phyloP scores from a whole-genome alignment of 1,140 invertebrate species.

The Drosophila seguyi region DNA sequence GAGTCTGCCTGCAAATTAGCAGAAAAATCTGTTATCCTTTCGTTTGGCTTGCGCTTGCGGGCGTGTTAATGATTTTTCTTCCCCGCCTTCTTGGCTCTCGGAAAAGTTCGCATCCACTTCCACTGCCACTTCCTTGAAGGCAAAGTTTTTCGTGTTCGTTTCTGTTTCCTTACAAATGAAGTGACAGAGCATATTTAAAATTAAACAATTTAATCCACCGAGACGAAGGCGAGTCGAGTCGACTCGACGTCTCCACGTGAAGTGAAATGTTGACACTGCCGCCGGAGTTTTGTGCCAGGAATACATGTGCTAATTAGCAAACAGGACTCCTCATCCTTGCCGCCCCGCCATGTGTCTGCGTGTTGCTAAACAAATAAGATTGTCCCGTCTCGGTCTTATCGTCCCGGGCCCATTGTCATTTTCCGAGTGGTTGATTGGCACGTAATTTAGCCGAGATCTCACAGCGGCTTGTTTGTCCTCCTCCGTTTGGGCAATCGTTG shows the following conservation, averaged over 20 bases:
- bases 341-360: conserved; percentile 37
- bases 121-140: conserved; percentile 12
- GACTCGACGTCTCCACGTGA: conserved; percentile 49
- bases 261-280: conserved; percentile 79
- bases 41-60: conserved; percentile 83
- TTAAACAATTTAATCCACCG: conserved; percentile 84
- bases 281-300: conserved; percentile 69
- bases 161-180: conserved; percentile 76
- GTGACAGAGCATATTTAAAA: conserved; percentile 85
- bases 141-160: conserved; percentile 55
- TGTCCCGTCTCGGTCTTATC: conserved; percentile 70
- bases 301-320: conserved; percentile 83
- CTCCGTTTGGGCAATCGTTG: conserved; percentile 38
- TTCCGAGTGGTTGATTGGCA: conserved; percentile 81
- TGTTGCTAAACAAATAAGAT: conserved; percentile 74
- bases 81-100: not conserved
- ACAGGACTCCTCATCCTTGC: conserved; percentile 61
- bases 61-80: conserved; percentile 85
- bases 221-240: conserved; percentile 36
- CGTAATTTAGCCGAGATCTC: conserved; percentile 74
- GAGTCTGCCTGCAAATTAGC: conserved; percentile 83
- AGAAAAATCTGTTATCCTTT: conserved; percentile 85
- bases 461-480: conserved; percentile 40
- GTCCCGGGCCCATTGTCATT: conserved; percentile 67
- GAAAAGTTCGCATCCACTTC: conserved; percentile 24